A percentile compares a stretch with the other conserved stretches of the same genome.
Evolutionary conservation across 92 coral and sea anemone genomes (phyloP).

Genomic region (Scolanthus callimorphus): DNA sequence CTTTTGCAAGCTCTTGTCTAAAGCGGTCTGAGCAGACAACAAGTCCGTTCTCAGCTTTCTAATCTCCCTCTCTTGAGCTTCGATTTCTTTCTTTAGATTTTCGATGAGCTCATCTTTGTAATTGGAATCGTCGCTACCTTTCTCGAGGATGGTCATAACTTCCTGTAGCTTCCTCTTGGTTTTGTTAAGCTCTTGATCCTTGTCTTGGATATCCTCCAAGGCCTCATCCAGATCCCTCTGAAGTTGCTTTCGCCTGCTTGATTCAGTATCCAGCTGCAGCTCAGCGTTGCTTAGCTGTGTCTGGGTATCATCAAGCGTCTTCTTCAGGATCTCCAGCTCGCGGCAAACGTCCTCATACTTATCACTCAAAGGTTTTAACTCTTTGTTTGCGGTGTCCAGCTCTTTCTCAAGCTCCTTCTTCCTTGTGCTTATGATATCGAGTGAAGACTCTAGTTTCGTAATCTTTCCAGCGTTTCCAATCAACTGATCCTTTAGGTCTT

Average conservation of each 20-base stretch:
- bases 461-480: conserved; percentile 59
- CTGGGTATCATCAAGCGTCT: conserved; percentile 59
- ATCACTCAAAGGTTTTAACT: conserved; percentile 47
- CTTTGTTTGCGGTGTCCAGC: conserved; percentile 58
- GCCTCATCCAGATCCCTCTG: conserved; percentile 70
- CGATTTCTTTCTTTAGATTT: conserved; percentile 59
- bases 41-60: conserved; percentile 55
- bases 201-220: conserved; percentile 49
- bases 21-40: conserved; percentile 39
- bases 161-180: conserved; percentile 74
- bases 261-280: conserved; percentile 56
- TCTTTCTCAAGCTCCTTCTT: conserved; percentile 62
- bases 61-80: conserved; percentile 66
- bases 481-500: conserved; percentile 56
- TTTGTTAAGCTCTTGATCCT: conserved; percentile 60
- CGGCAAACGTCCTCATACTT: conserved; percentile 50
- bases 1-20: conserved; percentile 48
- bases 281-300: conserved; percentile 55
- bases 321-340: conserved; percentile 53
- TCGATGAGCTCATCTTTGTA: conserved; percentile 69
- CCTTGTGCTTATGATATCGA: conserved; percentile 55
- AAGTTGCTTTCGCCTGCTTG: conserved; percentile 54
- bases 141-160: conserved; percentile 56
- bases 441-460: conserved; percentile 54
- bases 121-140: conserved; percentile 69